Evolutionary conservation across 2,797 vertebrate species (phyloP).

Genomic region (Anniella stebbinsi): DNA sequence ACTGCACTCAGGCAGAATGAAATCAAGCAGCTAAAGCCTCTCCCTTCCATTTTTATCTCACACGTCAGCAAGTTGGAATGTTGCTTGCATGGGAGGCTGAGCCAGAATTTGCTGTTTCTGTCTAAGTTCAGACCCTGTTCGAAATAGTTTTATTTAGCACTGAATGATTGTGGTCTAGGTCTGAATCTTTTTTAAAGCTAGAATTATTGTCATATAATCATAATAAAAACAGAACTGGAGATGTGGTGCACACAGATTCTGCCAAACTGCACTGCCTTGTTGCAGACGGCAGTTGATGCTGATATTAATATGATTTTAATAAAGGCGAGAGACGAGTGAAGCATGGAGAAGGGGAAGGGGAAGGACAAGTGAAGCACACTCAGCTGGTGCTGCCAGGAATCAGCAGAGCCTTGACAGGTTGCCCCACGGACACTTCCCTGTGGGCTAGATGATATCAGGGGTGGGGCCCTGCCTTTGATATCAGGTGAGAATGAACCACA

Average conservation of each 20-base stretch:
- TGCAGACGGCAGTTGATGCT: not conserved
- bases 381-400: too few species aligned
- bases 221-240: not conserved
- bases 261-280: not conserved
- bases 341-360: too few species aligned
- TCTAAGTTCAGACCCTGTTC: not conserved
- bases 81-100: slow-evolving; percentile 2
- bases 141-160: not conserved
- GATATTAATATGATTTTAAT: not conserved
- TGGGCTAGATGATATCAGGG: too few species aligned
- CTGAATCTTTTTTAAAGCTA: not conserved
- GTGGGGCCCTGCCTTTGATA: too few species aligned
- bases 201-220: not conserved
- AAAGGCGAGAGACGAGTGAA: not conserved
- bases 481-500: too few species aligned
- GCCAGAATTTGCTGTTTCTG: slow-evolving; percentile 7
- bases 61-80: slow-evolving; percentile 21
- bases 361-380: too few species aligned
- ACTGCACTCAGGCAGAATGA: slow-evolving; percentile 11
- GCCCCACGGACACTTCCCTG: too few species aligned
- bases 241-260: not conserved
- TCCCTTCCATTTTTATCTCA: not conserved
- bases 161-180: not conserved
- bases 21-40: not conserved
- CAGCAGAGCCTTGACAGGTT: too few species aligned